phyloP scores from a whole-genome alignment of 2,113 vertebrate genomes.

The Grus americana region DNA sequence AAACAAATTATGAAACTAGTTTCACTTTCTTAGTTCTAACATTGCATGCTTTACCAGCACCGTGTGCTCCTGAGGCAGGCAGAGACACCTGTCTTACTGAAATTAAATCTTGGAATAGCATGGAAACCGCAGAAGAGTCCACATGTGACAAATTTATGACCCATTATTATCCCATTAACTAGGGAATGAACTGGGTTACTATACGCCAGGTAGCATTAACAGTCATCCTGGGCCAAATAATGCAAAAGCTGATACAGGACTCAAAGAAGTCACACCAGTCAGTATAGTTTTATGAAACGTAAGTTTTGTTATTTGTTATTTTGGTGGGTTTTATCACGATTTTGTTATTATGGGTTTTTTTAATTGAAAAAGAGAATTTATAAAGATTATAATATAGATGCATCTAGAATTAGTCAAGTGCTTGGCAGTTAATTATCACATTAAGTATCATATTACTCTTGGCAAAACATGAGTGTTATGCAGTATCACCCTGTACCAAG shows the following conservation, averaged over 20 bases:
- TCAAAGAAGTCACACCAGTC: neutral
- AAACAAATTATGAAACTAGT: neutral
- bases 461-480: neutral
- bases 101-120: neutral
- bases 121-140: neutral
- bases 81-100: neutral
- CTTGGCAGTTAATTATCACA: neutral
- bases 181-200: neutral
- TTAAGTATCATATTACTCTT: neutral
- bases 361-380: neutral
- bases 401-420: neutral
- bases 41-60: neutral
- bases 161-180: neutral
- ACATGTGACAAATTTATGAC: neutral
- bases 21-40: neutral
- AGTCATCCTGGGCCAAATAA: neutral
- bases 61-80: neutral
- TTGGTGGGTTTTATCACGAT: no score
- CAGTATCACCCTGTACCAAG: neutral
- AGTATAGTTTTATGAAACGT: neutral
- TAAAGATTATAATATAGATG: neutral
- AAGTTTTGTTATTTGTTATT: neutral
- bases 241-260: neutral
- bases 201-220: neutral
- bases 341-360: no score